phyloP scores from a whole-genome alignment of 2,113 vertebrate genomes.

The Equus quagga region DNA sequence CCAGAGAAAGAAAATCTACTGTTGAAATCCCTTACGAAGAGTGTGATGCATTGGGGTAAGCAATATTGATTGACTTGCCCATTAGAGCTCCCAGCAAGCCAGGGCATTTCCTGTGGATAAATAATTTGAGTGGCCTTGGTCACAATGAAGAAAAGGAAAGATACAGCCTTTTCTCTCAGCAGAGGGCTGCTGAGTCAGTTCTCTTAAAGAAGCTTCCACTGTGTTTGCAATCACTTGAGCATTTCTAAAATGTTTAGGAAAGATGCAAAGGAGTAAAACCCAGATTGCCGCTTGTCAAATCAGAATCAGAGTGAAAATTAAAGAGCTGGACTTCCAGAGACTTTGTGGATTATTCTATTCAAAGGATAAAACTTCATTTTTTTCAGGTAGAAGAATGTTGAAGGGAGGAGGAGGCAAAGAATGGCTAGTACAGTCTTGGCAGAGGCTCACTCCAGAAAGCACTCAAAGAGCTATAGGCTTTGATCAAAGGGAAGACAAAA shows the following conservation, averaged over 20 bases:
- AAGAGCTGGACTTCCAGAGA: neutral
- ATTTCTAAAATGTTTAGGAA: constrained; percentile 47
- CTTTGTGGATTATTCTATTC: neutral
- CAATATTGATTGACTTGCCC: constrained; percentile 3
- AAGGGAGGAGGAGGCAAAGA: neutral
- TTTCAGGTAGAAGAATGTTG: neutral
- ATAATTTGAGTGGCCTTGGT: constrained; percentile 8
- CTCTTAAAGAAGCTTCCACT: neutral
- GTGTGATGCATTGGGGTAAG: neutral
- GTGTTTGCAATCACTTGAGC: neutral
- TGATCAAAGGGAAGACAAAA: neutral
- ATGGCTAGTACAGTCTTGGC: neutral
- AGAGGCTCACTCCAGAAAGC: neutral
- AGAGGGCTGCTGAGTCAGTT: neutral
- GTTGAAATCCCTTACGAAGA: neutral
- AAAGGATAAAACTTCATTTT: neutral
- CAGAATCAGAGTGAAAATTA: constrained; percentile 45
- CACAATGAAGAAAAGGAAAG: neutral
- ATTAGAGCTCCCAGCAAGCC: constrained; percentile 44
- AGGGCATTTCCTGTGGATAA: constrained; percentile 28
- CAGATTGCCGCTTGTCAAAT: neutral
- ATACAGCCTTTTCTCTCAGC: neutral
- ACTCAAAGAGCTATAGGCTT: neutral
- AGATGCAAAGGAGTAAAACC: neutral
- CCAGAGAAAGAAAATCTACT: constrained; percentile 23